phyloP scores from a whole-genome alignment of 2,797 vertebrate genomes.

The Darevskia mixta region DNA sequence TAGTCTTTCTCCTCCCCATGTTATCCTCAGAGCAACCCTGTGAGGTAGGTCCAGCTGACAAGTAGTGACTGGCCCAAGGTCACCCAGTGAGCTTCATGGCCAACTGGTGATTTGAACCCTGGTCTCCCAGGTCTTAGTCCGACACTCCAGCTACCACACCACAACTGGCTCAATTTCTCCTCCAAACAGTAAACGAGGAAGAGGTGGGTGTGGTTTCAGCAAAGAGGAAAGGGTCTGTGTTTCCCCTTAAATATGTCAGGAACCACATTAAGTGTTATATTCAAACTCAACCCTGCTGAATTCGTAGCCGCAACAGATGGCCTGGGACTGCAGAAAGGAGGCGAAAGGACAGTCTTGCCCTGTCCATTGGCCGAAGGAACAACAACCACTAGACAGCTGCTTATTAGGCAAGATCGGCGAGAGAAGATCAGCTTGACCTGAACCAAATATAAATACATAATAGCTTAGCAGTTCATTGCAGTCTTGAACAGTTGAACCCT shows the following conservation, averaged over 20 bases:
- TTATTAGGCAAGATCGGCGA: too few species aligned
- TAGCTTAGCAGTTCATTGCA: too few species aligned
- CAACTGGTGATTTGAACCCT: too few species aligned
- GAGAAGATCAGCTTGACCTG: not conserved
- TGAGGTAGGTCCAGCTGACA: too few species aligned
- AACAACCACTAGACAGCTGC: slow-evolving; percentile 24
- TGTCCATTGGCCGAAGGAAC: slow-evolving; percentile 38
- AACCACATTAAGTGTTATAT: slow-evolving; percentile 18
- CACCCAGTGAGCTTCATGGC: too few species aligned
- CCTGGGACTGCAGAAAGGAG: slow-evolving; percentile 29
- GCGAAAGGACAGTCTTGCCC: not conserved
- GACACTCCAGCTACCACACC: not conserved
- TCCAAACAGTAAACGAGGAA: slow-evolving; percentile 72
- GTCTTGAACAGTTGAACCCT: too few species aligned
- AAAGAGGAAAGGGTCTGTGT: slow-evolving; percentile 72
- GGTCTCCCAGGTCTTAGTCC: too few species aligned
- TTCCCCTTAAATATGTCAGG: slow-evolving; percentile 68
- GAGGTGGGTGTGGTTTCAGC: slow-evolving; percentile 72
- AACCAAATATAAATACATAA: not conserved
- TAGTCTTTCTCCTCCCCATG: too few species aligned
- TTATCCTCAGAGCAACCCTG: too few species aligned
- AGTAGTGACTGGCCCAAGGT: too few species aligned
- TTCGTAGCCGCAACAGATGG: slow-evolving; percentile 22
- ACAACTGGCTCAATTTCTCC: slow-evolving; percentile 11
- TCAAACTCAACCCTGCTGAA: slow-evolving; percentile 48